Evolutionary conservation across 2,888 invertebrate species (phyloP), one percentile per base, ranked within the genome.

Genomic region (Pedicia rivosa): DNA sequence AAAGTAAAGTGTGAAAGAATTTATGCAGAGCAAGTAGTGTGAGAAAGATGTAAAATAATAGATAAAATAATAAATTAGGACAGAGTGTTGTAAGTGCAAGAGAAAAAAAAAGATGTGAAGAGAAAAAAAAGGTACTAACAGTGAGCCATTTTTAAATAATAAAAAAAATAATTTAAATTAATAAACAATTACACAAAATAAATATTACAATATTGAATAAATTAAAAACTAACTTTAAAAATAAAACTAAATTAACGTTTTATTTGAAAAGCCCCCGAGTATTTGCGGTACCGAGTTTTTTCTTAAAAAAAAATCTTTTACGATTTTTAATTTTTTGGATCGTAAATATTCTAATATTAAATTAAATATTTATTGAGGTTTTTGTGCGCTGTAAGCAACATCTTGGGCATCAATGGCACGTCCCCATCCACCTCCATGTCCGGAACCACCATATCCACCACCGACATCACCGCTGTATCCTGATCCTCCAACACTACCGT

Each of bases 341-440:
- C 10, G n/a, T 8, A 24, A 10, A 24, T 24, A 10, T 10, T 10
- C 24, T 24, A 24, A 24, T 10, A 24, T 24, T n/a, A 10, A 24
- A 10, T 10, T 24, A 24, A 24, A 24, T 26, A 17, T 30, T 50
- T 61, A 60, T 49, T 65, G 66, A 45, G 77, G 74, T 58, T 74
- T 72, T 59, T 86, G 83, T 46, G 74, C 81, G 46, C 74, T 70
- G 63, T 83, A 86, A 43, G 84, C 86, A 55, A 84, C 61, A 50
- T 74, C 75, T 55, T 84, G 83, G 42, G 80, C 75, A 43, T 72
- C 73, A 44, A 77, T 59, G 39, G 79, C 78, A 49, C 84, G 70
- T 38, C 82, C 83, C 83, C 83, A 83, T 41, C 76, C 75, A 37
- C 69, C 68, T 38, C 66, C 65, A 15, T 74, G 74, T 5, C 74